Percentiles rank a stretch among this genome's conserved stretches.
Evolutionary conservation across 2,797 vertebrate genomes (phyloP).

Genomic region (Cryptoblepharus egeriae): DNA sequence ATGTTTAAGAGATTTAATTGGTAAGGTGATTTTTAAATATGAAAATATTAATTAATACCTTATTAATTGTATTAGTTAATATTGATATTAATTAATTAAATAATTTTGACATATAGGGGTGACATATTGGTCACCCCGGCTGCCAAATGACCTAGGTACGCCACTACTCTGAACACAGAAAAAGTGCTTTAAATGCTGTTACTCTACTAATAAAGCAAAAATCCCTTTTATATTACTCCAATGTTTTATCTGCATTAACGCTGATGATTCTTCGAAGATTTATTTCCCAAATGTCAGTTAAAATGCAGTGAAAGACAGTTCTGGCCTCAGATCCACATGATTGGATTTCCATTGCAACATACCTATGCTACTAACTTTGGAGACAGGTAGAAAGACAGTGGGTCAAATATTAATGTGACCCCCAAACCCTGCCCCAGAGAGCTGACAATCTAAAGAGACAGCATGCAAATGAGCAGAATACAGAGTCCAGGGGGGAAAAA

Average conservation of each 20-base stretch:
- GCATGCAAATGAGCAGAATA: background rate
- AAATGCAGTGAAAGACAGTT: background rate
- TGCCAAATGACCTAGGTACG: too few species aligned
- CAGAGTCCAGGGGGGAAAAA: background rate
- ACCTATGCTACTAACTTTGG: background rate
- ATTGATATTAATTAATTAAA: too few species aligned
- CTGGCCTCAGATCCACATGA: constrained; percentile 29
- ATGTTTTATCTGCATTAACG: background rate
- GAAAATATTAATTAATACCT: too few species aligned
- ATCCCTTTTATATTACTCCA: background rate
- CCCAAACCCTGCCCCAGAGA: constrained; percentile 6
- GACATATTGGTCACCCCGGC: too few species aligned
- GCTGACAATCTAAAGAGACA: constrained; percentile 3
- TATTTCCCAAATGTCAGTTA: constrained; percentile 2
- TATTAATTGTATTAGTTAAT: too few species aligned
- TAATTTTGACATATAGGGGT: too few species aligned
- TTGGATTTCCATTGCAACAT: constrained; percentile 9
- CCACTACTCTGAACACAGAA: background rate
- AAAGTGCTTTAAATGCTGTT: background rate
- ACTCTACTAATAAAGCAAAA: background rate
- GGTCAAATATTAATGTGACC: constrained; percentile 14
- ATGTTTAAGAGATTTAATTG: too few species aligned
- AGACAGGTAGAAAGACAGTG: constrained; percentile 21
- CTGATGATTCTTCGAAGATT: background rate
- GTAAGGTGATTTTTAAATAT: too few species aligned